Evolutionary conservation across 64 coral and sea anemone species (phyloP).

Genomic region (Montipora cactus): DNA sequence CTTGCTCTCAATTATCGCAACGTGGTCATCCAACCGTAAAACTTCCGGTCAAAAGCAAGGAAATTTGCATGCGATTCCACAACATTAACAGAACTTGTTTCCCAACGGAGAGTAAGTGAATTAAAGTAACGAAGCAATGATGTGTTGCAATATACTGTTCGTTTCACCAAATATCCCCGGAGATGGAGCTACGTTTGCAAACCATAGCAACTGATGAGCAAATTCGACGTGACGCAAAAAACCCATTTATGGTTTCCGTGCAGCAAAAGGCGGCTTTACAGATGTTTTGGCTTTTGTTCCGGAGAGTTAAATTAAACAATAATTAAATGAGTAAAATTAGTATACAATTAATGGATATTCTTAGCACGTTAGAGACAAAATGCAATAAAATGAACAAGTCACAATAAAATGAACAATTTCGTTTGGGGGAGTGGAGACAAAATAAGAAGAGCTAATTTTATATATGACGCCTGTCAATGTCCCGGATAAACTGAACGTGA

Average conservation of each 20-base stretch:
- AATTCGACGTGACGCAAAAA: slow-evolving; percentile 13
- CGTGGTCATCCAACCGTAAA: slow-evolving; percentile 29
- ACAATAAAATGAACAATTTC: background rate
- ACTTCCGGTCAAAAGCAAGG: background rate
- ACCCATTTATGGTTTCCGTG: background rate
- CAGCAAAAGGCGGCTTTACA: background rate
- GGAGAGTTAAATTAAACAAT: background rate
- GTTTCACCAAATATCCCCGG: background rate
- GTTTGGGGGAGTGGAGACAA: too few species aligned
- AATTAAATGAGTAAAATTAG: background rate
- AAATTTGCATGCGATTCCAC: background rate
- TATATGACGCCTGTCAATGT: too few species aligned
- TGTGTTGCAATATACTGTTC: background rate
- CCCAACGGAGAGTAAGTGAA: background rate
- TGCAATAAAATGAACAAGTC: too few species aligned
- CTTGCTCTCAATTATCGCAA: background rate
- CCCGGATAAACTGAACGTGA: too few species aligned
- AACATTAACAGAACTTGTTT: background rate
- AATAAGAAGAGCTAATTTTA: too few species aligned
- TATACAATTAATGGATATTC: too few species aligned
- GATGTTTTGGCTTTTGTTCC: background rate
- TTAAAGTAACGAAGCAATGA: background rate
- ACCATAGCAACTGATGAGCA: slow-evolving; percentile 26
- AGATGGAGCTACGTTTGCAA: background rate
- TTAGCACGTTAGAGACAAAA: too few species aligned